Evolutionary conservation across 2,113 vertebrate species (phyloP).

Genomic region (Xiphophorus couchianus): DNA sequence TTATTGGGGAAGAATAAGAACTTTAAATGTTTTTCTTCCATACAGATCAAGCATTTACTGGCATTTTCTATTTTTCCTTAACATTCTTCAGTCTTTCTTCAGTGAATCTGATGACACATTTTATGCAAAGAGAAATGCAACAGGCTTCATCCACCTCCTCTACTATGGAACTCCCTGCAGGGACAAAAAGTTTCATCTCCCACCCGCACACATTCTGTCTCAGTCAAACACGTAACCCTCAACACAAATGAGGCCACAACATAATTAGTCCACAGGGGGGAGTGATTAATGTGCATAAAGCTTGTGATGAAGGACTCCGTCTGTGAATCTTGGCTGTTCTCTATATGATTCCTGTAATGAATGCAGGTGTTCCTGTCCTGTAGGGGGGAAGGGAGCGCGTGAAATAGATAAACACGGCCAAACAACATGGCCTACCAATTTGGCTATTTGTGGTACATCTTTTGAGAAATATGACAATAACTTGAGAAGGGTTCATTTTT

Average conservation of each 20-base stretch:
- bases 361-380: constrained; percentile 24
- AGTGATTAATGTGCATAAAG: constrained; percentile 52
- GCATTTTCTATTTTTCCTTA: background rate
- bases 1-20: background rate
- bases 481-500: background rate
- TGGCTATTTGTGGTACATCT: background rate
- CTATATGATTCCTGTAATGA: constrained; percentile 21
- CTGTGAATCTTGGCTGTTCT: constrained; percentile 19
- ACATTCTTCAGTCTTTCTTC: background rate
- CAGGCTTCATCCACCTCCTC: constrained; percentile 30
- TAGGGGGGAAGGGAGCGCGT: constrained; percentile 8
- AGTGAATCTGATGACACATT: constrained; percentile 17
- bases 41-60: background rate
- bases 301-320: constrained; percentile 33
- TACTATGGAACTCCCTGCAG: constrained; percentile 21
- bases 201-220: constrained; percentile 20
- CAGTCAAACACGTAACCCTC: constrained; percentile 29
- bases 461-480: background rate
- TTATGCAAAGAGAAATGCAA: constrained; percentile 6
- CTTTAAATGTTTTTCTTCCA: background rate
- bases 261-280: constrained; percentile 60
- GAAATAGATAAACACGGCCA: background rate
- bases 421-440: constrained; percentile 1
- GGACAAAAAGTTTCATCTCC: constrained; percentile 15
- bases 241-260: constrained; percentile 39